These are phyloP conservation scores for Chymomyza procnemis DNA, from an alignment of 2,888 invertebrate genomes.

Conservation along the genomic window DNA sequence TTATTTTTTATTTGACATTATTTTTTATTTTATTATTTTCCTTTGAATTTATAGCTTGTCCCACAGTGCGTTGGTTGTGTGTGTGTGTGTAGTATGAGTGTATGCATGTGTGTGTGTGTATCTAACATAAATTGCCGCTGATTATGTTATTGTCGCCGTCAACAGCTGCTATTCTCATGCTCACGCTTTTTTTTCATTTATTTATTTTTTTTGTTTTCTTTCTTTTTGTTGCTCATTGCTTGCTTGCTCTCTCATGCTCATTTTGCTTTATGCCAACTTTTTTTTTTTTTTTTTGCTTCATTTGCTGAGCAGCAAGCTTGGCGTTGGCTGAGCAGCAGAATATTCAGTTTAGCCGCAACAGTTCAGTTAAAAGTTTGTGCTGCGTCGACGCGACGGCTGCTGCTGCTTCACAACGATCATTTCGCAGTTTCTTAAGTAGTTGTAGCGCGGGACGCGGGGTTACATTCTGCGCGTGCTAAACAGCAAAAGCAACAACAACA, in stretches of 20 bases:
- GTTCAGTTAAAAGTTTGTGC: not conserved
- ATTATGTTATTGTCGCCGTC: constrained; percentile 57
- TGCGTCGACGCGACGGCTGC: not conserved
- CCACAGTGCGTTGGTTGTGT: no score
- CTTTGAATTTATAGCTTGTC: no score
- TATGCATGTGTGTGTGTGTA: not conserved
- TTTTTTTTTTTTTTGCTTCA: constrained; percentile 29
- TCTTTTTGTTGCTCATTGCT: constrained; percentile 17
- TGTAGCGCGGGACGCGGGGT: constrained; percentile 35
- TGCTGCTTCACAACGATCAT: not conserved
- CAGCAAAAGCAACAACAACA: constrained; percentile 9
- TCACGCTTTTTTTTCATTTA: constrained; percentile 10
- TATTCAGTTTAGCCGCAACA: constrained; percentile 62
- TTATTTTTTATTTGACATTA: no score
- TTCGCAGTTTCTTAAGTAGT: not conserved
- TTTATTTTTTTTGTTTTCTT: not conserved
- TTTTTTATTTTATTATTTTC: no score
- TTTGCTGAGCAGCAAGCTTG: constrained; percentile 9
- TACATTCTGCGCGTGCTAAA: constrained; percentile 67
- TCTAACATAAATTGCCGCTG: constrained; percentile 55
- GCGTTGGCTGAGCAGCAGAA: constrained; percentile 44
- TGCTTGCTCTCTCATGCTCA: constrained; percentile 25
- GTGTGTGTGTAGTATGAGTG: no score
- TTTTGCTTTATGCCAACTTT: constrained; percentile 32
- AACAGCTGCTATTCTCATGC: constrained; percentile 46